Percentiles rank a stretch among this genome's conserved stretches.
These are phyloP conservation scores for Scolopax bukidnonensis DNA, from an alignment of 2,797 vertebrate species.

Conservation along the genomic window DNA sequence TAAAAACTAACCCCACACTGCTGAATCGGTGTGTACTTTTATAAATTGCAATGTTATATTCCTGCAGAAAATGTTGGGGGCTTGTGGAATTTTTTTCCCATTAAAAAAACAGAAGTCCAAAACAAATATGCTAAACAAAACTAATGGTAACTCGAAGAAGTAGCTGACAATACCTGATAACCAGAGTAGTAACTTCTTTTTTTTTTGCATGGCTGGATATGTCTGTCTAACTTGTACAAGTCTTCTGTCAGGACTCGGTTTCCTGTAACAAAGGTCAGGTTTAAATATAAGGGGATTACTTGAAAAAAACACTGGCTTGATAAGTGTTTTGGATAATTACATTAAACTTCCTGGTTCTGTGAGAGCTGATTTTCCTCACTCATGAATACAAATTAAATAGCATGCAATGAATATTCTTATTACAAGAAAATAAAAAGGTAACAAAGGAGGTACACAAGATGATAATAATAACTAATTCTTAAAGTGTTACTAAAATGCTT, in stretches of 20 bases:
- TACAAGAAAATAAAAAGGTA: not conserved
- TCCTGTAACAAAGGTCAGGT: not conserved
- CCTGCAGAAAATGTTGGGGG: not conserved
- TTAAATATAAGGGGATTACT: not conserved
- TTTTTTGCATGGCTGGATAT: not conserved
- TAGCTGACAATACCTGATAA: not conserved
- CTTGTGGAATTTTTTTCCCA: not conserved
- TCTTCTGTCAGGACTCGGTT: not conserved
- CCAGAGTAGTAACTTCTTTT: not conserved
- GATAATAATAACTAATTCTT: not conserved
- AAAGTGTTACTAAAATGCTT: not conserved
- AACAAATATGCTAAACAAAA: not conserved
- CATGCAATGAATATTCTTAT: not conserved
- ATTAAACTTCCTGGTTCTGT: not conserved
- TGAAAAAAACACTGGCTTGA: not conserved
- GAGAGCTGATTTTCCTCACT: not conserved
- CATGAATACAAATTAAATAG: not conserved
- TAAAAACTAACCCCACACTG: not conserved
- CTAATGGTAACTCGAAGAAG: not conserved
- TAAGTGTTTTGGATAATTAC: not conserved
- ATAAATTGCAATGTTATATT: not conserved
- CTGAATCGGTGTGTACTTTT: not conserved
- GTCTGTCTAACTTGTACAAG: not conserved
- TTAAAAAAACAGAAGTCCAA: not conserved
- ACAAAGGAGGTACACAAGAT: fast-evolving